Conservation (phyloP, 2,797 vertebrate species). For the Gallinago solitaria region DNA sequence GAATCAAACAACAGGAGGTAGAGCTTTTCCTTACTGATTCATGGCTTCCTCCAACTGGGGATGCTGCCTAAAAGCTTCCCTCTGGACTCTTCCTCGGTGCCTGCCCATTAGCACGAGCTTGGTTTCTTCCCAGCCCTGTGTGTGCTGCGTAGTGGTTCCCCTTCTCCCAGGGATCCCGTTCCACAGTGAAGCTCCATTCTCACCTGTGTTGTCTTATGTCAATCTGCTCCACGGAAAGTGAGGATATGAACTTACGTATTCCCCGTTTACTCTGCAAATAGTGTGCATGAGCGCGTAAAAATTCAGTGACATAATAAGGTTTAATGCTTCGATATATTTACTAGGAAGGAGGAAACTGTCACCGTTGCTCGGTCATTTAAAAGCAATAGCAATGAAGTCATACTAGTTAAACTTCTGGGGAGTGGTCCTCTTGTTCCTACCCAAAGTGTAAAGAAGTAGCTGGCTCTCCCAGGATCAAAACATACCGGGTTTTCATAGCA, state of each 20-base stretch:
- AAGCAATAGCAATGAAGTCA: background rate
- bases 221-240: background rate
- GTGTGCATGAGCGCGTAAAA: background rate
- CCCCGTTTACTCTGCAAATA: background rate
- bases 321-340: background rate
- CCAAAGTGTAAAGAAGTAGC: background rate
- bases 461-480: background rate
- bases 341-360: background rate
- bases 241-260: background rate
- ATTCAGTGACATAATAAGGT: background rate
- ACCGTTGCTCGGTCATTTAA: background rate
- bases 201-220: background rate
- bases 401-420: background rate
- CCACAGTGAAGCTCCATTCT: background rate
- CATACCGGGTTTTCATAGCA: background rate
- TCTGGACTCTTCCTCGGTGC: background rate
- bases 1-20: background rate
- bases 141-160: background rate
- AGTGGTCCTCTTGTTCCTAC: background rate
- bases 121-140: background rate
- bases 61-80: background rate
- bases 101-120: accelerated
- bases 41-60: background rate
- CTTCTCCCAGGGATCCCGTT: background rate
- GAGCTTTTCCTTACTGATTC: background rate